A percentile compares a stretch with the other conserved stretches of the same genome.
phyloP scores from a whole-genome alignment of 2,113 vertebrate genomes.

The Bos javanicus region DNA sequence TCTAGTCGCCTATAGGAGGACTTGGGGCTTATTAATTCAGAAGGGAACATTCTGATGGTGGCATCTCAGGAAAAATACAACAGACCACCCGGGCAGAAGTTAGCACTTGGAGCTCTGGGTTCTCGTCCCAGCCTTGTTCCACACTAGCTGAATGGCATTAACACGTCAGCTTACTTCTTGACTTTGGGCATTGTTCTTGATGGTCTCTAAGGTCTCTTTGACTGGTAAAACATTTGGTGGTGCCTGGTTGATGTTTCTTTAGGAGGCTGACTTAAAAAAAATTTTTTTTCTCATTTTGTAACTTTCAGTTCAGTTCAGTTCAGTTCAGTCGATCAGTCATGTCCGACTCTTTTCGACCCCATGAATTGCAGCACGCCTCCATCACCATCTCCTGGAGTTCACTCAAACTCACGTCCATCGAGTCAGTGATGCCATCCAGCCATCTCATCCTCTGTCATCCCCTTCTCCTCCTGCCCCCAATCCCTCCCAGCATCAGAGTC shows the following conservation, averaged over 20 bases:
- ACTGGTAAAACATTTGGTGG: neutral
- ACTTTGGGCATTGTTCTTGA: neutral
- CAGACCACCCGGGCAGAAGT: rapidly evolving
- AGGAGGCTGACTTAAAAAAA: neutral
- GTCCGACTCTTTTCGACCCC: no score
- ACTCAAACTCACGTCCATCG: no score
- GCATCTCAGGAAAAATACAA: neutral
- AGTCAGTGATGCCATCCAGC: no score
- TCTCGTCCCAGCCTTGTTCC: neutral
- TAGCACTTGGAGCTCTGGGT: neutral
- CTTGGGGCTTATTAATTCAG: neutral
- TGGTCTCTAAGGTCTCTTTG: neutral
- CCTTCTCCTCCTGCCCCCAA: no score
- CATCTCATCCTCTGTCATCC: no score
- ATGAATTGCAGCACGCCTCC: no score
- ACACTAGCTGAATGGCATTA: no score
- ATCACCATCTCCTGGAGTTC: no score
- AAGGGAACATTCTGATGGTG: neutral
- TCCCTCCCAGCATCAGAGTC: no score
- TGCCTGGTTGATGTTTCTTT: neutral
- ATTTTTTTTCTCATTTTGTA: neutral
- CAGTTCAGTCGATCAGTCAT: no score
- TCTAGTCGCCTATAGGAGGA: neutral
- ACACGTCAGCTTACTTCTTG: neutral
- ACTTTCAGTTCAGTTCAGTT: neutral